phyloP scores from a whole-genome alignment of 2,113 vertebrate species.

The Hystrix brachyura region DNA sequence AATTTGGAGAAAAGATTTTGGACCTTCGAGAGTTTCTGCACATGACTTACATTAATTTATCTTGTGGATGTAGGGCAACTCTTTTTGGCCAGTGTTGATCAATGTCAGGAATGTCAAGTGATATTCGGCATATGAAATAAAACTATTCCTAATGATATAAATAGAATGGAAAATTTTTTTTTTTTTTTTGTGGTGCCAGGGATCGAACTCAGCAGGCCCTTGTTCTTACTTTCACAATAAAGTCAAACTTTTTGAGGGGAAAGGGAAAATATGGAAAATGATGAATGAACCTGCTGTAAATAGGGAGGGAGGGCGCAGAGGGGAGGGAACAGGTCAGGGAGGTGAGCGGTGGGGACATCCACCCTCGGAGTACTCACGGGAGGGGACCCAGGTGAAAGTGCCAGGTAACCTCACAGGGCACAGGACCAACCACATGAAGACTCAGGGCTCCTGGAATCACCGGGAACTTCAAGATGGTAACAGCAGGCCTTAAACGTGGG shows the following conservation, averaged over 20 bases:
- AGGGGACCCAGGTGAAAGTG: not conserved
- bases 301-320: too few species aligned
- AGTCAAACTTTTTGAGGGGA: too few species aligned
- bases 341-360: not conserved
- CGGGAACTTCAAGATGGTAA: not conserved
- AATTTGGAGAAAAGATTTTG: not conserved
- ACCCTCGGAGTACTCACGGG: not conserved
- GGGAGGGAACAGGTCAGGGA: not conserved
- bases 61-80: too few species aligned
- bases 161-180: not conserved
- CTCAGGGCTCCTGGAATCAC: not conserved
- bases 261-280: too few species aligned
- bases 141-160: not conserved
- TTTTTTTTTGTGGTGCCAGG: too few species aligned
- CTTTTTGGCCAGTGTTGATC: not conserved
- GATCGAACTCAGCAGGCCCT: too few species aligned
- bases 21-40: not conserved
- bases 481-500: fast-evolving
- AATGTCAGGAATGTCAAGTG: not conserved
- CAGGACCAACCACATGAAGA: not conserved
- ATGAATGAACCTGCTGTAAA: too few species aligned
- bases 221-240: too few species aligned
- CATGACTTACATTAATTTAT: not conserved
- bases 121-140: not conserved
- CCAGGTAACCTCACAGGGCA: not conserved